phyloP scores from a whole-genome alignment of 2,888 invertebrate species.

The Dyspetes luteomarginatus region DNA sequence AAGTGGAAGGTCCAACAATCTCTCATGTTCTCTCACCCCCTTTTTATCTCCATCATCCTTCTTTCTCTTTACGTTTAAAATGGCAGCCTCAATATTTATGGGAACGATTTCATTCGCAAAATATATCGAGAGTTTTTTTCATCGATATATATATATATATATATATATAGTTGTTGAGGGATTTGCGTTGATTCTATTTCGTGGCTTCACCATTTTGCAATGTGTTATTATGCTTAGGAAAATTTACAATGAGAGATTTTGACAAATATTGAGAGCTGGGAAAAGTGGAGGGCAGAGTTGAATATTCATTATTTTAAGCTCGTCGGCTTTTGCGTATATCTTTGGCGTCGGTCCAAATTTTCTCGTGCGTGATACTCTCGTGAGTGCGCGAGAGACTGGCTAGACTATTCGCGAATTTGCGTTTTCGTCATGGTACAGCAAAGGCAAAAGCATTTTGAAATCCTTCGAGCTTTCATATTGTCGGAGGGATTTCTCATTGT shows the following conservation, averaged over 20 bases:
- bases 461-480: background rate
- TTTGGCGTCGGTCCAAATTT: constrained; percentile 49
- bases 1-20: background rate
- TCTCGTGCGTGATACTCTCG: constrained; percentile 28
- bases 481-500: background rate
- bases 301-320: constrained; percentile 45
- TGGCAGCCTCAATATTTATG: too few relatives aligned
- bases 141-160: too few relatives aligned
- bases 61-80: too few relatives aligned
- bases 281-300: background rate
- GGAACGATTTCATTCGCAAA: too few relatives aligned
- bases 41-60: too few relatives aligned
- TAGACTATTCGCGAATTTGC: constrained; percentile 39
- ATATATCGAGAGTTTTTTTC: constrained; percentile 27
- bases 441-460: too few relatives aligned
- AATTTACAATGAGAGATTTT: constrained; percentile 22
- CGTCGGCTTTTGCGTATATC: constrained; percentile 21
- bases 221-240: too few relatives aligned
- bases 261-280: constrained; percentile 13
- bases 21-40: too few relatives aligned
- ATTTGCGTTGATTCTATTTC: background rate
- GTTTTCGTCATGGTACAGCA: constrained; percentile 15
- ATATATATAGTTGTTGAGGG: too few relatives aligned
- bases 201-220: background rate
- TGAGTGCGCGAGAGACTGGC: background rate